Evolutionary conservation across 2,113 vertebrate genomes (phyloP), one percentile per base, ranked within the genome.

Genomic region (Cephalopholis sonnerati): DNA sequence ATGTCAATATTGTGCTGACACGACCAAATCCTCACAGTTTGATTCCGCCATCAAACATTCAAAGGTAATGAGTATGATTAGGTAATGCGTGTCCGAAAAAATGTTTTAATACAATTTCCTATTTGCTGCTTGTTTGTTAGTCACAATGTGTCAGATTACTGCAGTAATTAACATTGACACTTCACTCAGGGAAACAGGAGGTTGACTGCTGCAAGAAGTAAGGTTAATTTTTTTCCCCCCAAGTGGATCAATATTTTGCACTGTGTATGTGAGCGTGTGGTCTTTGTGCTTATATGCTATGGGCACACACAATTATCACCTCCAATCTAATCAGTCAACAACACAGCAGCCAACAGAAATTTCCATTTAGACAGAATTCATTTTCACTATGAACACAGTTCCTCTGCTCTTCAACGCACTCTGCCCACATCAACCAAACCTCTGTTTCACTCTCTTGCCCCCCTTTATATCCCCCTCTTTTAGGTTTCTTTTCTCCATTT

Each of bases 281-380:
- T 39, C 9, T 22, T 58, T 74, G 57, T 44, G 48, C 36, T 71
- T 29, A 62, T 77, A 13, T 12, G 61, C 54, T 65, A 32, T 24
- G 63, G 48, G 22, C 66, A 62, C 53, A 68, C 62, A 64, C 55
- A 64, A 46, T 77, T 51, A 84, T 86, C 78, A 81, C 22, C 11
- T 84, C 66, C 77, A 55, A 77, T 85, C 72, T 70, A 86, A 89
- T 86, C 71, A 50, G 74, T 66, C 75, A 73, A 51, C 62, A 82
- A 54, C 64, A 66, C 46, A 51, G 63, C 55, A 53, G 13, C 44
- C 24, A 39, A 59, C 32, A 55, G 58, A 75, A 80, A 82, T 82
- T 71, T 71, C 57, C 77, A 83, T 89, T 82, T 80, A 67, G 58
- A 78, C 39, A 44, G 41, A 84, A 71, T 77, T 57, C 36, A 74